Evolutionary conservation across 2,888 invertebrate species (phyloP).

Genomic region (Creontiades dilutus): DNA sequence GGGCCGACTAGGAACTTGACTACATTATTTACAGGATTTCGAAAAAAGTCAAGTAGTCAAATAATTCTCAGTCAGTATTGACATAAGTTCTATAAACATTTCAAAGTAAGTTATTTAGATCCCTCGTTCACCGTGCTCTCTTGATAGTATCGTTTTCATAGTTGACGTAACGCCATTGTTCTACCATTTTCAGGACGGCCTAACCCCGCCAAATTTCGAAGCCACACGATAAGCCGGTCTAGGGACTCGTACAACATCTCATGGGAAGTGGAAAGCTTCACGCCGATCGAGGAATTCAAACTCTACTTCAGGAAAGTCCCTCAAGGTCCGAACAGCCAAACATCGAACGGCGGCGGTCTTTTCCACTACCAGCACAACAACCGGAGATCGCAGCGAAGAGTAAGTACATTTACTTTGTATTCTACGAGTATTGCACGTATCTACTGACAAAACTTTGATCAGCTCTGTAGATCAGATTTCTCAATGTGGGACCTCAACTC

Average conservation of each 20-base stretch:
- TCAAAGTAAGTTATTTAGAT: too few relatives aligned
- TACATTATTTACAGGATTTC: too few relatives aligned
- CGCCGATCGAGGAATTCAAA: slow-evolving; percentile 85
- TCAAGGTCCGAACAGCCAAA: slow-evolving; percentile 77
- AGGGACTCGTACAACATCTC: slow-evolving; percentile 84
- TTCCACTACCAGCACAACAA: slow-evolving; percentile 79
- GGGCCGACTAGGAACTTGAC: too few relatives aligned
- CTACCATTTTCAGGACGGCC: slow-evolving; percentile 81
- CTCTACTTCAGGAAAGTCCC: slow-evolving; percentile 83
- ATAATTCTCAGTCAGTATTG: too few relatives aligned
- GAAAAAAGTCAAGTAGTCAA: too few relatives aligned
- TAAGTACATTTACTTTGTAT: slow-evolving; percentile 74
- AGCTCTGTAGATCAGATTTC: too few relatives aligned
- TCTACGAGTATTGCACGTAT: neutral
- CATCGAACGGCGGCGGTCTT: slow-evolving; percentile 77
- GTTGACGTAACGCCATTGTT: too few relatives aligned
- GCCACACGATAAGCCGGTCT: slow-evolving; percentile 82
- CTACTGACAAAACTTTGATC: too few relatives aligned
- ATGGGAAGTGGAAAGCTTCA: slow-evolving; percentile 84
- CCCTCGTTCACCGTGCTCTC: too few relatives aligned
- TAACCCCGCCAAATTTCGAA: slow-evolving; percentile 83
- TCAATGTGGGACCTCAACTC: too few relatives aligned
- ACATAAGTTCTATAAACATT: too few relatives aligned
- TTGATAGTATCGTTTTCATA: too few relatives aligned
- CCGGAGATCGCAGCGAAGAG: slow-evolving; percentile 78